phyloP scores from a whole-genome alignment of 2,113 vertebrate species.

The Alosa alosa region DNA sequence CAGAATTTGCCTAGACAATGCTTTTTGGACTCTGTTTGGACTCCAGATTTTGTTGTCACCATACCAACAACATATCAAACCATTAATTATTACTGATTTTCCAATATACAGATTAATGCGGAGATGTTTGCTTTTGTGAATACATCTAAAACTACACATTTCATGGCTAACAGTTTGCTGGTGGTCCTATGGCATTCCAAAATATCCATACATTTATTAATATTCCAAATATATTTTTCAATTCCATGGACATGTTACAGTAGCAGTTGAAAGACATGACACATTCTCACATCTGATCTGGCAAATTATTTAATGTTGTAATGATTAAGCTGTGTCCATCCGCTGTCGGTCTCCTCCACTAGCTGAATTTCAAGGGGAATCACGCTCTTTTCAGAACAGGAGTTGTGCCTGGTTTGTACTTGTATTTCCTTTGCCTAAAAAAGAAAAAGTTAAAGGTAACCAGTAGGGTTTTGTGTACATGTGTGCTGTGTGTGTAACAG shows the following conservation, averaged over 20 bases:
- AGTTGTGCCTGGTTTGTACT: constrained; percentile 62
- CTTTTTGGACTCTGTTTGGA: no score
- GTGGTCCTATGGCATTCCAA: background rate
- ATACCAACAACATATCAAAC: no score
- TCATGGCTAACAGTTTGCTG: background rate
- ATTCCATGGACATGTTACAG: background rate
- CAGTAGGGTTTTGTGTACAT: background rate
- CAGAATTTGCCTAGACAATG: no score
- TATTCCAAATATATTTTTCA: background rate
- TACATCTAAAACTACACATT: background rate
- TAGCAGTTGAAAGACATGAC: background rate
- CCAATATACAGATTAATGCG: background rate
- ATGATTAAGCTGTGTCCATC: constrained; percentile 64
- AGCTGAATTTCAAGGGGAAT: constrained; percentile 63
- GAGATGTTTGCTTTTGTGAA: background rate
- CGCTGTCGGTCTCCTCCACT: constrained; percentile 55
- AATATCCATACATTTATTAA: background rate
- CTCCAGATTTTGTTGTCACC: no score
- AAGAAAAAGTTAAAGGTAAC: background rate
- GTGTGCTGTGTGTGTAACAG: no score
- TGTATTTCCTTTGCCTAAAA: constrained; percentile 62
- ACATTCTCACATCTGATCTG: background rate
- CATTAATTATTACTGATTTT: background rate
- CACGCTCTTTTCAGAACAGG: constrained; percentile 61
- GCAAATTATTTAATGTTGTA: background rate